phyloP scores from a whole-genome alignment of 2,113 vertebrate genomes.

The Anguilla rostrata region DNA sequence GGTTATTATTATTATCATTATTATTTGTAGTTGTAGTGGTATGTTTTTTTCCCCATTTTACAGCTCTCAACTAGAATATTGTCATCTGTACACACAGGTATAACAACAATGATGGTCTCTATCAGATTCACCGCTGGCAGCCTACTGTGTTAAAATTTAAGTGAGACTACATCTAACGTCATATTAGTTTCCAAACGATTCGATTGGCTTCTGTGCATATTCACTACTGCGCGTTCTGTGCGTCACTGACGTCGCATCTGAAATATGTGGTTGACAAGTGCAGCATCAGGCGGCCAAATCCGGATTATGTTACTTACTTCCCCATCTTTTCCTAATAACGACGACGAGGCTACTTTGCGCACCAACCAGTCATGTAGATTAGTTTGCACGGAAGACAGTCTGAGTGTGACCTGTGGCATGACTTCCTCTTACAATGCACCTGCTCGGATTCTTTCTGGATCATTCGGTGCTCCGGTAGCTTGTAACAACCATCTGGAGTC shows the following conservation, averaged over 20 bases:
- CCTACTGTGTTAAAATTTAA: not conserved
- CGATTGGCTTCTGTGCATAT: not conserved
- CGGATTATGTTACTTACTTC: not conserved
- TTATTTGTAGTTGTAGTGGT: too few relatives aligned
- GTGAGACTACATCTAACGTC: not conserved
- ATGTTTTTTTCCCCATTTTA: not conserved
- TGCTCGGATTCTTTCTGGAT: slow-evolving; percentile 64
- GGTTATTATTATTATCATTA: not conserved
- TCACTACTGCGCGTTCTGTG: not conserved
- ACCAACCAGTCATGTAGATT: too few relatives aligned
- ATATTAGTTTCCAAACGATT: not conserved
- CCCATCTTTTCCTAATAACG: not conserved
- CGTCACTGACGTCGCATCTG: not conserved
- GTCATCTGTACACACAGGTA: not conserved
- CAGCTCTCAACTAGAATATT: not conserved
- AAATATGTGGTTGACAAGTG: not conserved
- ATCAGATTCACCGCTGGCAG: not conserved
- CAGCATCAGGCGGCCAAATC: not conserved
- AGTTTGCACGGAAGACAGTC: too few relatives aligned
- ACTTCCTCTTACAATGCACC: slow-evolving; percentile 45
- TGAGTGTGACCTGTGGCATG: too few relatives aligned
- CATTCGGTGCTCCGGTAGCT: slow-evolving; percentile 35
- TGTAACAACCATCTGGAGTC: slow-evolving; percentile 47
- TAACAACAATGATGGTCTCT: not conserved
- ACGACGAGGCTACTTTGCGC: not conserved